Percentiles rank a stretch among this genome's conserved stretches.
Evolutionary conservation across 2,888 invertebrate species (phyloP).

Genomic region (Apotomis turbidana): DNA sequence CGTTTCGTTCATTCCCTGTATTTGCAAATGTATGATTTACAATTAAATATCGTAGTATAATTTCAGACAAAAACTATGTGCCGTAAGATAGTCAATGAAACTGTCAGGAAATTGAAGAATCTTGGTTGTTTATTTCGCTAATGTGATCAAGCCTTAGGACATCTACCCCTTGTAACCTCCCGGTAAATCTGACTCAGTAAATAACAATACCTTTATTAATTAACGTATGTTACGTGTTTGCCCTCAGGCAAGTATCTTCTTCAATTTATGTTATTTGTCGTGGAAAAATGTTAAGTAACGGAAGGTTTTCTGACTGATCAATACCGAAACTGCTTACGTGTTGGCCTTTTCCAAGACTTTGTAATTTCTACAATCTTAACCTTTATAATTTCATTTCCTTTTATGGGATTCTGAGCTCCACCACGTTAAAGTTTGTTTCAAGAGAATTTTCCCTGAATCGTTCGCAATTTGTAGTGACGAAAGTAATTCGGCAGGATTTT

Average conservation of each 20-base stretch:
- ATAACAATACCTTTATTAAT: constrained; percentile 16
- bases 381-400: not conserved
- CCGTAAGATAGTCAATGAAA: too few relatives aligned
- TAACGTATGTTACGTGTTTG: constrained; percentile 22
- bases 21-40: too few relatives aligned
- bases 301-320: not conserved
- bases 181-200: constrained; percentile 16
- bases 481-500: constrained; percentile 15
- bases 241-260: constrained; percentile 11
- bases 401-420: not conserved
- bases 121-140: not conserved
- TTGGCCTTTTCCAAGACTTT: not conserved
- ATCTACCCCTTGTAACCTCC: not conserved
- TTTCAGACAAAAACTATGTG: too few relatives aligned
- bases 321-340: not conserved
- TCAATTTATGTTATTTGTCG: not conserved
- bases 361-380: not conserved
- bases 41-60: too few relatives aligned
- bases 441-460: not conserved
- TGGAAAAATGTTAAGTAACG: not conserved
- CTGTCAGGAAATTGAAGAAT: not conserved
- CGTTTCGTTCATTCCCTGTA: too few relatives aligned
- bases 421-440: constrained; percentile 1
- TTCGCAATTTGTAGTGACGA: not conserved
- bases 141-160: not conserved